Conservation (phyloP, 2,888 invertebrate genomes). For the Lissocephala sabroskyi region DNA sequence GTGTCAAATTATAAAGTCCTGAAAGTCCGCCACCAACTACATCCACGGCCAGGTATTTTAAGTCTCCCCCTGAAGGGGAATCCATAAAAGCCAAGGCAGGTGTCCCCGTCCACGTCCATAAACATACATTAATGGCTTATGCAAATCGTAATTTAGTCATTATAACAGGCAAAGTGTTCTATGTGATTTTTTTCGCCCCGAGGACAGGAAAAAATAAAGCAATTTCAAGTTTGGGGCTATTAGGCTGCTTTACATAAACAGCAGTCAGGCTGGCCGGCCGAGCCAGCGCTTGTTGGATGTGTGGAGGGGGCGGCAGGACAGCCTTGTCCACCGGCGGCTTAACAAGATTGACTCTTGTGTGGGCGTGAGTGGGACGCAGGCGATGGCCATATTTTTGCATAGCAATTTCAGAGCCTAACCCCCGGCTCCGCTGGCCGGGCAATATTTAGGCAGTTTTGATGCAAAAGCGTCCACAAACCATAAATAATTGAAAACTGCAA, state of each 20-base stretch:
- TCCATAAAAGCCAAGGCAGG: too few relatives aligned
- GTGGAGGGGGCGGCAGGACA: not conserved
- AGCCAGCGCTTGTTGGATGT: too few relatives aligned
- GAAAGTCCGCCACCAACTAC: too few relatives aligned
- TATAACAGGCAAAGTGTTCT: conserved; percentile 19
- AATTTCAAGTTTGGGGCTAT: conserved; percentile 37
- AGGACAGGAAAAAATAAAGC: conserved; percentile 35
- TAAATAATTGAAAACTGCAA: conserved; percentile 66
- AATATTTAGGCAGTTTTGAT: conserved; percentile 58
- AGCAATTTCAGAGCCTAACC: conserved; percentile 26
- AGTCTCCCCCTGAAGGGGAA: too few relatives aligned
- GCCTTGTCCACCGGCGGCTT: not conserved
- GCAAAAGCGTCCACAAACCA: conserved; percentile 57
- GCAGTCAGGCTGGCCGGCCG: not conserved
- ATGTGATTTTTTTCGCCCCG: conserved; percentile 12
- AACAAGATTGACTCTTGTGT: not conserved
- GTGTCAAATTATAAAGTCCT: too few relatives aligned
- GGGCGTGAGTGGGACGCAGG: not conserved
- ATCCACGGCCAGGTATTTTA: too few relatives aligned
- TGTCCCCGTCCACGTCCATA: conserved; percentile 10
- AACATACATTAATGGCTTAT: conserved; percentile 35
- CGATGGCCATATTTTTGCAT: conserved; percentile 29
- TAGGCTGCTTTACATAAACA: conserved; percentile 48
- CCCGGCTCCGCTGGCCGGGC: conserved; percentile 21
- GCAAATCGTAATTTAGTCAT: conserved; percentile 43